These are phyloP conservation scores for Yponomeuta plumbellus DNA, from an alignment of 2,888 invertebrate genomes.

Conservation along the genomic window DNA sequence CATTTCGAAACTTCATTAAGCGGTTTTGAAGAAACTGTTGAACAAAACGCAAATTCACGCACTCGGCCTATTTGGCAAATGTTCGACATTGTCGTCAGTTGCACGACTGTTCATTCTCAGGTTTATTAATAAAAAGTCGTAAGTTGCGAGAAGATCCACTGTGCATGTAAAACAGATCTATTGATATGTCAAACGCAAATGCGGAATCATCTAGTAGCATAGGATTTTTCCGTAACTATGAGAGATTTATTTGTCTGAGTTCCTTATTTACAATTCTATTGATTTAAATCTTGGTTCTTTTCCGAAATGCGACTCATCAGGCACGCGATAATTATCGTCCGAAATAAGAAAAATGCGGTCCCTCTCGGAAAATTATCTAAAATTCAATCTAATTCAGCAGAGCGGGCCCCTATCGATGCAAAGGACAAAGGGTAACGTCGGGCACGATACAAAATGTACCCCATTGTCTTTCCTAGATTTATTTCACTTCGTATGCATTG, in stretches of 20 bases:
- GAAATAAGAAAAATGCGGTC: conserved; percentile 53
- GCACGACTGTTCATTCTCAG: background rate
- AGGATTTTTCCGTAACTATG: background rate
- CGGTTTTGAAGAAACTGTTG: background rate
- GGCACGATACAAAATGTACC: conserved; percentile 30
- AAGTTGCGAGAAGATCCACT: background rate
- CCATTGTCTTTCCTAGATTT: conserved; percentile 68
- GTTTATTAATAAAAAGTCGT: conserved; percentile 3
- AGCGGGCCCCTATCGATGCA: conserved; percentile 51
- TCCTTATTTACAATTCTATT: background rate
- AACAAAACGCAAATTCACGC: background rate
- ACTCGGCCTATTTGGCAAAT: background rate
- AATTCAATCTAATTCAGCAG: conserved; percentile 70
- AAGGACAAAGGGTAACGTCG: conserved; percentile 60
- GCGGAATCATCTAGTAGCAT: background rate
- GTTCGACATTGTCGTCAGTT: background rate
- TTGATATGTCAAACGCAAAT: background rate
- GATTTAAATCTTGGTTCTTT: background rate
- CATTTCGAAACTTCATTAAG: background rate
- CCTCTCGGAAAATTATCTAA: conserved; percentile 63
- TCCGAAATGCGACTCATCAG: background rate
- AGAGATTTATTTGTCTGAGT: background rate
- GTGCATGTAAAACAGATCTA: background rate
- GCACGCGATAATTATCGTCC: conserved; percentile 14
- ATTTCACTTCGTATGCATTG: conserved; percentile 60